Evolutionary conservation across 2,797 vertebrate genomes (phyloP).

Genomic region (Orestias chungarensis): DNA sequence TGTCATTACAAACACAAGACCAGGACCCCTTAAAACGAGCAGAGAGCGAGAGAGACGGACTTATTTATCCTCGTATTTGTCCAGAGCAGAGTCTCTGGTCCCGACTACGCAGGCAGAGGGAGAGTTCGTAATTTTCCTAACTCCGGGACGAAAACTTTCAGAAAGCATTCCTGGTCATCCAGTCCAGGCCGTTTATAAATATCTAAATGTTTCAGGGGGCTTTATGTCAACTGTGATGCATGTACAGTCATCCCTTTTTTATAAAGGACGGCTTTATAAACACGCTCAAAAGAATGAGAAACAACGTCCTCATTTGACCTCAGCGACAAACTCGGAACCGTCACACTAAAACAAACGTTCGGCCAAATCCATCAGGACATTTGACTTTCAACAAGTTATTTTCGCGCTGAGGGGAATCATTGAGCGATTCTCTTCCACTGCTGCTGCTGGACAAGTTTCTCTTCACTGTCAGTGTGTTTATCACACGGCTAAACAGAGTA

Average conservation of each 20-base stretch:
- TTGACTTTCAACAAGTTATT: background rate
- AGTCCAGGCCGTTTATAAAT: background rate
- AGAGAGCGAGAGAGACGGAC: slow-evolving; percentile 53
- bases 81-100: slow-evolving; percentile 61
- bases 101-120: slow-evolving; percentile 35
- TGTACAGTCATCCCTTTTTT: slow-evolving; percentile 21
- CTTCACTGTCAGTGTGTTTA: background rate
- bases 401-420: background rate
- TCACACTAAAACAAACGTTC: background rate
- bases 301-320: background rate
- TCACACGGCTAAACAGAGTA: background rate
- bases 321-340: background rate
- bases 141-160: slow-evolving; percentile 30
- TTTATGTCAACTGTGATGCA: slow-evolving; percentile 23
- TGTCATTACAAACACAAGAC: slow-evolving; percentile 44
- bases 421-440: background rate
- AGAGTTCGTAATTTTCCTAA: slow-evolving; percentile 11
- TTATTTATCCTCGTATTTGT: slow-evolving; percentile 54
- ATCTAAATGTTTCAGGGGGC: slow-evolving; percentile 17
- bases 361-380: background rate
- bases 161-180: slow-evolving; percentile 23
- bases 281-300: background rate
- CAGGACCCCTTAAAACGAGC: slow-evolving; percentile 62
- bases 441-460: background rate
- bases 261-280: background rate